Percentiles rank a stretch among this genome's conserved stretches.
Evolutionary conservation across 2,888 invertebrate genomes (phyloP).

Genomic region (Hypselothyrea guttata): DNA sequence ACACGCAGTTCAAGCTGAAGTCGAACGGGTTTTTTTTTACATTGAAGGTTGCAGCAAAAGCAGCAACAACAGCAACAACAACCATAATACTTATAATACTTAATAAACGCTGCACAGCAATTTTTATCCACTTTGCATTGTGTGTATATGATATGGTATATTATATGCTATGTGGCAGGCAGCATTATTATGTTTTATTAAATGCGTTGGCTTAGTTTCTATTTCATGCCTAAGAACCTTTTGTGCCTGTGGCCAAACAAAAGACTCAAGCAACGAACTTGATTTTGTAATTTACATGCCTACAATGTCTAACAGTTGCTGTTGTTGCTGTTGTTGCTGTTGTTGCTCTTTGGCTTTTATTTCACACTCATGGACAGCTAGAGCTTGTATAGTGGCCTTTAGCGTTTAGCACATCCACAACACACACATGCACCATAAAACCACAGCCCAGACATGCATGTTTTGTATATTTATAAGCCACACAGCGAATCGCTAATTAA

Average conservation of each 20-base stretch:
- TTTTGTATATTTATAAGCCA: conserved; percentile 69
- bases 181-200: conserved; percentile 40
- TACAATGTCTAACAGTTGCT: conserved; percentile 34
- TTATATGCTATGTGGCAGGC: no score
- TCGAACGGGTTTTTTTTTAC: conserved; percentile 61
- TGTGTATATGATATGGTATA: conserved; percentile 16
- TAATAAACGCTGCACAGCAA: conserved; percentile 45
- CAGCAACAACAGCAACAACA: conserved; percentile 9
- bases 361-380: conserved; percentile 69
- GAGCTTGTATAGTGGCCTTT: conserved; percentile 53
- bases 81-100: conserved; percentile 9
- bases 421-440: conserved; percentile 28
- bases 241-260: conserved; percentile 62
- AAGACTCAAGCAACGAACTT: conserved; percentile 77
- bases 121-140: conserved; percentile 36
- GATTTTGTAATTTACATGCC: conserved; percentile 75
- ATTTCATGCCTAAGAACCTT: conserved; percentile 70
- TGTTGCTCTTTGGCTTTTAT: conserved; percentile 51
- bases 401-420: conserved; percentile 58
- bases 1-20: conserved; percentile 50
- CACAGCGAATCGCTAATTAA: conserved; percentile 64
- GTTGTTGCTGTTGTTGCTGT: conserved; percentile 15
- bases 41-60: conserved; percentile 57
- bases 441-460: conserved; percentile 26
- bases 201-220: conserved; percentile 65